Conservation (phyloP, 2,797 vertebrate genomes). For the Sebastes hubbsi region DNA sequence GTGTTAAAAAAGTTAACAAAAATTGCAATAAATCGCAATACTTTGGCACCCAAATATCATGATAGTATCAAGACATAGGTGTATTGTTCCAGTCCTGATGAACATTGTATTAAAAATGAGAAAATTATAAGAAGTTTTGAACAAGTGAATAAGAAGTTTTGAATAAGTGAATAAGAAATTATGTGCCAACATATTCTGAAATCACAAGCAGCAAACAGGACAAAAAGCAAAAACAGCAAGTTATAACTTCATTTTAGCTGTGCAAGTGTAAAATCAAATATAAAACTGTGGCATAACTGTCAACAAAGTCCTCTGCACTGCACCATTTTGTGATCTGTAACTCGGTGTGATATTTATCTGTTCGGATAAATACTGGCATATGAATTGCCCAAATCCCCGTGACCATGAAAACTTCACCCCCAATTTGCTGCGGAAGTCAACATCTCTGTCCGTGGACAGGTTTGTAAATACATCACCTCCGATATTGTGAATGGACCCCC, state of each 20-base stretch:
- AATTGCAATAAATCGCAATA: fast-evolving
- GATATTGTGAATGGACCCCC: constrained; percentile 49
- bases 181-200: neutral
- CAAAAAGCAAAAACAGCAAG: neutral
- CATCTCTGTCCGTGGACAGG: constrained; percentile 14
- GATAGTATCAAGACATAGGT: too few species aligned
- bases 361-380: neutral
- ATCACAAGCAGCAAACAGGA: neutral
- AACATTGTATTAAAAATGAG: too few species aligned
- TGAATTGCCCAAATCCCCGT: neutral
- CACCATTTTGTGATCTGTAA: neutral
- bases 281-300: neutral
- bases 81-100: fast-evolving
- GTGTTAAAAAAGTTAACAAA: too few species aligned
- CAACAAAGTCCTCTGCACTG: neutral
- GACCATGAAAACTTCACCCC: constrained; percentile 10
- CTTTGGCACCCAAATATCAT: fast-evolving
- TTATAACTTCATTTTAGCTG: neutral
- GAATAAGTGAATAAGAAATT: too few species aligned
- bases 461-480: constrained; percentile 45
- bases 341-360: neutral
- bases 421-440: constrained; percentile 26
- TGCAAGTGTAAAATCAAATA: neutral
- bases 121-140: neutral
- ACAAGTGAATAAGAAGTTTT: neutral